These are phyloP conservation scores for Hydrotaea diabolus DNA, from an alignment of 2,888 invertebrate genomes.

Conservation along the genomic window DNA sequence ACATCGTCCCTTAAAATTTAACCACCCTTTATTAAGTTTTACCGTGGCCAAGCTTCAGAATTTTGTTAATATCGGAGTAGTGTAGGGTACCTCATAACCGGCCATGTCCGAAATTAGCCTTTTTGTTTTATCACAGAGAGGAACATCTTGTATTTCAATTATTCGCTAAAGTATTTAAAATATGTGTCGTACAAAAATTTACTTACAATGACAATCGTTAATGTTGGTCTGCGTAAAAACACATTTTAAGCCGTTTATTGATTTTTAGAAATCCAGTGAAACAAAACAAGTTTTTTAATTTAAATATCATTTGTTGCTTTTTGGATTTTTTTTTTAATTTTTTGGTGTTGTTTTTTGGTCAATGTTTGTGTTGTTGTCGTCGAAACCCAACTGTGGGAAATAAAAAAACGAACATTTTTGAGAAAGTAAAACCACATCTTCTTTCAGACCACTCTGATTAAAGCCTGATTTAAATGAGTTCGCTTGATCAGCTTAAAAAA, in stretches of 20 bases:
- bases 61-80: no score
- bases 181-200: not conserved
- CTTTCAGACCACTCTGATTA: not conserved
- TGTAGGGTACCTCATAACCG: no score
- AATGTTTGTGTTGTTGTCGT: not conserved
- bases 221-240: not conserved
- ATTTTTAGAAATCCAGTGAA: not conserved
- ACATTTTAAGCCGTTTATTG: not conserved
- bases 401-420: constrained; percentile 14
- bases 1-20: no score
- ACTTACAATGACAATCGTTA: constrained; percentile 3
- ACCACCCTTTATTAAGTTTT: no score
- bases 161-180: no score
- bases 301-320: not conserved
- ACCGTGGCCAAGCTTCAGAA: no score
- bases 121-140: no score
- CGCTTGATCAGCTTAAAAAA: no score
- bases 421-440: not conserved
- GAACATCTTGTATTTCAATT: no score
- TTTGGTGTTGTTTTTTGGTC: not conserved
- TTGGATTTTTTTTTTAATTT: not conserved
- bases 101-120: no score
- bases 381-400: constrained; percentile 48
- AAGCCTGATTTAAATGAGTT: not conserved
- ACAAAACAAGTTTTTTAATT: constrained; percentile 25